Evolutionary conservation across 2,888 invertebrate species (phyloP), one percentile per base, ranked within the genome.

Genomic region (Chymomyza procnemis): DNA sequence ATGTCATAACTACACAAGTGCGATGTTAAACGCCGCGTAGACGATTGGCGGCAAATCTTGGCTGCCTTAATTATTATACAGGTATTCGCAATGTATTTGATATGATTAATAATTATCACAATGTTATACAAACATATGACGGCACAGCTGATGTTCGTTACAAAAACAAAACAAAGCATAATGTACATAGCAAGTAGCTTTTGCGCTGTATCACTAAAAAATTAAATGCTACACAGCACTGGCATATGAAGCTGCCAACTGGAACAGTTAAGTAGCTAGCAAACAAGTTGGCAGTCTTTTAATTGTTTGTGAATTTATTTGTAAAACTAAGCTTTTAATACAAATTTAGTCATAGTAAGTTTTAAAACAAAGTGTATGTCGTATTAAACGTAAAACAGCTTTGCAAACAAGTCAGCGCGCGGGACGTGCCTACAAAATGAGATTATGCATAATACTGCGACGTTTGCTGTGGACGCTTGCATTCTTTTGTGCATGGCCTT

Each of bases 381-480:
- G 9, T 12, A 41, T 12, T 41, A 41, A 12, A 41, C 12, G 12
- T 18, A n/a, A 50, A 50, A 18, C 48, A 50, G 8, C 0, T 50
- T 50, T 50, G 26, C 48, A 16, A 34, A 48, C 62, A 66, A 77
- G 21, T 34, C 61, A 41, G 67, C 70, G 67, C 75, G 67, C 64
- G 61, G 61, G 64, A 61, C 76, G 73, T 74, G 70, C 54, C 61
- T 61, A 69, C 55, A 85, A 75, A 71, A 73, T 79, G 83, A 64
- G 54, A 30, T 79, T 70, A 63, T 67, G 69, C 19, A 41, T 48
- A 19, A 19, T 68, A 19, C 54, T 56, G 56, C 34, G 34, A 41
- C 34, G 6, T 61, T 69, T 71, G 19, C 46, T 79, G 9, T 68
- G 65, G 47, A 52, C 61, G 19, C 5, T 73, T 30, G 2, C 48